Conservation (phyloP, 2,888 invertebrate species). For the Phaonia tiefii region DNA sequence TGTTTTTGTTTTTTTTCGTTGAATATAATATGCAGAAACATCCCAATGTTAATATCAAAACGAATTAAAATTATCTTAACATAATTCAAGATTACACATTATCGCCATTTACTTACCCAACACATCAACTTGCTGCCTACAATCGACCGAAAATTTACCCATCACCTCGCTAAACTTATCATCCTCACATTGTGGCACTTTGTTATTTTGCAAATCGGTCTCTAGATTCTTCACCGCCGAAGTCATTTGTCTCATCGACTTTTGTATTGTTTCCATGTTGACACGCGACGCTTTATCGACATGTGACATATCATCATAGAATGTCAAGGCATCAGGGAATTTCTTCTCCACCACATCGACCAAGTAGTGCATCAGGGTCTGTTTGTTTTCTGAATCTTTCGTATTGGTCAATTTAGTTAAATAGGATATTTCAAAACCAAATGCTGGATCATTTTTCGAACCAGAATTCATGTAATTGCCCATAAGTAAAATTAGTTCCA, state of each 20-base stretch:
- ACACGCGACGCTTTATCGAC: slow-evolving; percentile 94
- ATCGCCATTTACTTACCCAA: slow-evolving; percentile 84
- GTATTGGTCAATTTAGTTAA: slow-evolving; percentile 94
- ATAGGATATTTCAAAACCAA: slow-evolving; percentile 98
- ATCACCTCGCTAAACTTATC: slow-evolving; percentile 93
- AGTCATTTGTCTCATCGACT: slow-evolving; percentile 92
- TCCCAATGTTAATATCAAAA: too few relatives aligned
- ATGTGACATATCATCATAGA: slow-evolving; percentile 94
- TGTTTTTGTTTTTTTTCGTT: too few relatives aligned
- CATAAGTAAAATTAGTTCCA: slow-evolving; percentile 93
- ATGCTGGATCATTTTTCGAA: slow-evolving; percentile 94
- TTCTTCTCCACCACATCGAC: slow-evolving; percentile 93
- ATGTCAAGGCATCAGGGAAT: slow-evolving; percentile 91
- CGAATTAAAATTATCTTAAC: too few relatives aligned
- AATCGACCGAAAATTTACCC: slow-evolving; percentile 93
- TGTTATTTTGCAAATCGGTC: slow-evolving; percentile 92
- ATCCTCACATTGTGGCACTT: slow-evolving; percentile 88
- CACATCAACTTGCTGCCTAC: slow-evolving; percentile 92
- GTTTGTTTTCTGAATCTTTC: slow-evolving; percentile 96
- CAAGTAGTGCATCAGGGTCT: slow-evolving; percentile 95
- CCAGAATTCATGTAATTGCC: slow-evolving; percentile 99
- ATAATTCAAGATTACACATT: too few relatives aligned
- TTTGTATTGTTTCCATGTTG: slow-evolving; percentile 90
- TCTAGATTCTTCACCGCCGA: slow-evolving; percentile 92
- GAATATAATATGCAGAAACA: too few relatives aligned